These are phyloP conservation scores for Orius insidiosus DNA, from an alignment of 1,140 invertebrate genomes.

Conservation along the genomic window DNA sequence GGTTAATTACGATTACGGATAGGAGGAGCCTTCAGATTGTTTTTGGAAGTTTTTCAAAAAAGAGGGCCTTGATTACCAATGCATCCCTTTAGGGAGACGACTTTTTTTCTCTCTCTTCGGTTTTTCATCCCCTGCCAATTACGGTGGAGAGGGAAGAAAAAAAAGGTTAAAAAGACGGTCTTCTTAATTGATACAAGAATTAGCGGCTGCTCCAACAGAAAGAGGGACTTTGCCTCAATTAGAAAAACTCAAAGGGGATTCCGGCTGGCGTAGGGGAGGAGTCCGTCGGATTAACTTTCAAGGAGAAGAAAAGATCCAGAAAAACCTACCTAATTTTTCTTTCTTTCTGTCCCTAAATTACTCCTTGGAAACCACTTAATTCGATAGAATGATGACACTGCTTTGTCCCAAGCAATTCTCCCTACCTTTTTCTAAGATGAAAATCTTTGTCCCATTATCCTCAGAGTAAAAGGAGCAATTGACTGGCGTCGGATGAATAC, in stretches of 20 bases:
- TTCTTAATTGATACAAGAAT: slow-evolving; percentile 11
- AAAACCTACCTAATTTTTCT: too few relatives aligned
- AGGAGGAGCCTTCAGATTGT: not conserved
- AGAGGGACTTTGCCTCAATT: slow-evolving; percentile 6
- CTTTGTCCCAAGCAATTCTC: too few relatives aligned
- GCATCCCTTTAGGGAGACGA: not conserved
- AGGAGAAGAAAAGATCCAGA: too few relatives aligned
- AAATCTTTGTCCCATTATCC: too few relatives aligned
- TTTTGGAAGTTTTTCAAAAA: slow-evolving; percentile 12
- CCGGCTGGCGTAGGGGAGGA: too few relatives aligned
- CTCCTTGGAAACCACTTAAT: too few relatives aligned
- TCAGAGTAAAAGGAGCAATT: too few relatives aligned
- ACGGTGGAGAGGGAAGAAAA: not conserved
- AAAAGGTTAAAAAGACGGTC: not conserved
- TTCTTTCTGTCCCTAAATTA: too few relatives aligned
- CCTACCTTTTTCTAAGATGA: too few relatives aligned
- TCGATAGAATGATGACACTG: too few relatives aligned
- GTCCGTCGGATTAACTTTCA: too few relatives aligned
- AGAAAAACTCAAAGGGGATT: not conserved
- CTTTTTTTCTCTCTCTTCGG: not conserved
- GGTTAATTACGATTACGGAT: slow-evolving; percentile 9
- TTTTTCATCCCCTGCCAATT: not conserved
- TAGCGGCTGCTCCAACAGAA: slow-evolving; percentile 9
- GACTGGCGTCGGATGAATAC: too few relatives aligned
- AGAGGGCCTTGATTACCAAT: slow-evolving; percentile 5